Conservation (phyloP, 2,888 invertebrate species). For the Cryptophagus acutangulus region DNA sequence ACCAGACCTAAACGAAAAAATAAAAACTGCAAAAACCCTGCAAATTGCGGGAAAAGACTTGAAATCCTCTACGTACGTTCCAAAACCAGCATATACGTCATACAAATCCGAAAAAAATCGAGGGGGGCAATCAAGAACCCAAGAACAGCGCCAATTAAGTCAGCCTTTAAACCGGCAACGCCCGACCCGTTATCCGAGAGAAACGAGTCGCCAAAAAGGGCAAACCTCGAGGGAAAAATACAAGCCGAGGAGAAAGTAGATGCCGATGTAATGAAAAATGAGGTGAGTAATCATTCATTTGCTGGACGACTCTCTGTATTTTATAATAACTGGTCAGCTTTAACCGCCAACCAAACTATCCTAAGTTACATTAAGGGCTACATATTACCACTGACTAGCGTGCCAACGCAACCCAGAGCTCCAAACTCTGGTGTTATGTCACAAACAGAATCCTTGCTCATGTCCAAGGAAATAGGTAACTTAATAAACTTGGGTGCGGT, state of each 20-base stretch:
- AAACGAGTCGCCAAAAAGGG: conserved; percentile 9
- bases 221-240: conserved; percentile 11
- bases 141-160: conserved; percentile 1
- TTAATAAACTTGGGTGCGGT: conserved; percentile 10
- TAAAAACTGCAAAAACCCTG: conserved; percentile 11
- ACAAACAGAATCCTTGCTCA: not conserved
- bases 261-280: too few species aligned
- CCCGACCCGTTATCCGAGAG: conserved; percentile 9
- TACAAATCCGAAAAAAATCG: too few species aligned
- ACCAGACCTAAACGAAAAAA: too few species aligned
- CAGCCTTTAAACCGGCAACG: conserved; percentile 11
- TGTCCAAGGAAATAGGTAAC: too few species aligned
- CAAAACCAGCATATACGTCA: too few species aligned
- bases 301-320: too few species aligned
- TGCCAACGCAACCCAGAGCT: too few species aligned
- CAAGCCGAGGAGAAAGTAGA: conserved; percentile 9
- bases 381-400: conserved; percentile 8
- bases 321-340: too few species aligned
- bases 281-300: too few species aligned
- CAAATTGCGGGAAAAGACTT: conserved; percentile 11
- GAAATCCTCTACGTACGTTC: too few species aligned
- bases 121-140: conserved; percentile 4
- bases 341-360: conserved; percentile 8
- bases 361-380: conserved; percentile 13
- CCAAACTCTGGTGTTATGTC: too few species aligned